phyloP scores from a whole-genome alignment of 2,797 vertebrate species.

The Calcarius lapponicus region DNA sequence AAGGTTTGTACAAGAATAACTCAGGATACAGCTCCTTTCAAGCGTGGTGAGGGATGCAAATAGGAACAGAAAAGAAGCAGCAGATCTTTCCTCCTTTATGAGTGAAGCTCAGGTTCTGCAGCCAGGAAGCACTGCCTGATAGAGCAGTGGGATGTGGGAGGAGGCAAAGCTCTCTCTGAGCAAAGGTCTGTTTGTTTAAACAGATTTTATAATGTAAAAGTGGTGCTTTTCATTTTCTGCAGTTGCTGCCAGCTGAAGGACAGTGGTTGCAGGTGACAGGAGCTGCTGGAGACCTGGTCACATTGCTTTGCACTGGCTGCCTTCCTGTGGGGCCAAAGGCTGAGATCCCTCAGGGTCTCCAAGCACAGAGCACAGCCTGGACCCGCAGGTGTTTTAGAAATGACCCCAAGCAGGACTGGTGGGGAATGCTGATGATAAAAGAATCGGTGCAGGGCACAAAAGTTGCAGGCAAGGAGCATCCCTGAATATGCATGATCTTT shows the following conservation, averaged over 20 bases:
- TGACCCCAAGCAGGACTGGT: not conserved
- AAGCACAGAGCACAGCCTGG: not conserved
- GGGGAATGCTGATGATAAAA: not conserved
- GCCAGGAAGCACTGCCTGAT: too few relatives aligned
- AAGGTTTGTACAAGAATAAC: too few relatives aligned
- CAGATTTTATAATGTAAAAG: not conserved
- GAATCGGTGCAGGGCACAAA: not conserved
- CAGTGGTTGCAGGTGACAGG: not conserved
- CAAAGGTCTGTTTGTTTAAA: not conserved
- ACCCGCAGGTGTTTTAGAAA: not conserved
- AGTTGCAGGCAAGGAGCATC: not conserved
- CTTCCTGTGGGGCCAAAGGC: not conserved
- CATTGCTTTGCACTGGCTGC: not conserved
- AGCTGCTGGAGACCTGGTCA: not conserved
- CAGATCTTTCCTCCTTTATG: too few relatives aligned
- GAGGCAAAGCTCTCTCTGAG: too few relatives aligned
- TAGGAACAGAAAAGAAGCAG: too few relatives aligned
- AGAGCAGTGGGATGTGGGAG: too few relatives aligned
- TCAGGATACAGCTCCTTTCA: too few relatives aligned
- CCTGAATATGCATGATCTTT: not conserved
- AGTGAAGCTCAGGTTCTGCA: too few relatives aligned
- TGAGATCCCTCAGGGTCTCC: not conserved
- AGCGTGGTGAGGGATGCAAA: too few relatives aligned
- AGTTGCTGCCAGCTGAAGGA: not conserved
- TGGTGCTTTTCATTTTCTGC: not conserved